A percentile compares a stretch with the other conserved stretches of the same genome.
Conservation (phyloP, 1,140 invertebrate genomes). For the Heliconius hewitsoni region DNA sequence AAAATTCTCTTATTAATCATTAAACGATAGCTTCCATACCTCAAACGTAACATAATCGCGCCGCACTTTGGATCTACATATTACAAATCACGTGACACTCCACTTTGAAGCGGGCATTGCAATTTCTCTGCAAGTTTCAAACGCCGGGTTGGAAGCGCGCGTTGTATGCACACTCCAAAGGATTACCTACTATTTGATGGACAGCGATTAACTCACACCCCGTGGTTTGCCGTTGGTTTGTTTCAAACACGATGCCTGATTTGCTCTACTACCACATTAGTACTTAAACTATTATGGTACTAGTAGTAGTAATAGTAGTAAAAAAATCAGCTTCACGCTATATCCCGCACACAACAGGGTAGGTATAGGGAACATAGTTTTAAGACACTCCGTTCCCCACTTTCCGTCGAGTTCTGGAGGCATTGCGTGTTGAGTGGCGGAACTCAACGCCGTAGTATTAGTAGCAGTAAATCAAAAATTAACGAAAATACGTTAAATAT, state of each 20-base stretch:
- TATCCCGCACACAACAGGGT: too few species aligned
- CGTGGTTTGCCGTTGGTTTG: slow-evolving; percentile 66
- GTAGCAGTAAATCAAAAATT: not conserved
- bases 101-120: slow-evolving; percentile 60
- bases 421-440: too few species aligned
- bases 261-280: not conserved
- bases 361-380: too few species aligned
- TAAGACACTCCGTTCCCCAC: too few species aligned
- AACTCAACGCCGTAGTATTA: too few species aligned
- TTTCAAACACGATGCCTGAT: slow-evolving; percentile 47
- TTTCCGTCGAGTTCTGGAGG: too few species aligned
- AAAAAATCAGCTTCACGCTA: too few species aligned
- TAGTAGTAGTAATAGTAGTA: too few species aligned
- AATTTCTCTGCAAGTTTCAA: slow-evolving; percentile 49
- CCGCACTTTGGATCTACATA: slow-evolving; percentile 28
- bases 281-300: not conserved
- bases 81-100: slow-evolving; percentile 47
- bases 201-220: slow-evolving; percentile 65
- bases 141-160: slow-evolving; percentile 53
- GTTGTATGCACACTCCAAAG: slow-evolving; percentile 72
- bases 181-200: slow-evolving; percentile 69
- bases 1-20: not conserved
- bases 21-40: not conserved
- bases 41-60: not conserved
- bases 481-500: not conserved